Percentiles rank a stretch among this genome's conserved stretches.
Conservation (phyloP, 2,888 invertebrate genomes). For the Ischnura elegans region DNA sequence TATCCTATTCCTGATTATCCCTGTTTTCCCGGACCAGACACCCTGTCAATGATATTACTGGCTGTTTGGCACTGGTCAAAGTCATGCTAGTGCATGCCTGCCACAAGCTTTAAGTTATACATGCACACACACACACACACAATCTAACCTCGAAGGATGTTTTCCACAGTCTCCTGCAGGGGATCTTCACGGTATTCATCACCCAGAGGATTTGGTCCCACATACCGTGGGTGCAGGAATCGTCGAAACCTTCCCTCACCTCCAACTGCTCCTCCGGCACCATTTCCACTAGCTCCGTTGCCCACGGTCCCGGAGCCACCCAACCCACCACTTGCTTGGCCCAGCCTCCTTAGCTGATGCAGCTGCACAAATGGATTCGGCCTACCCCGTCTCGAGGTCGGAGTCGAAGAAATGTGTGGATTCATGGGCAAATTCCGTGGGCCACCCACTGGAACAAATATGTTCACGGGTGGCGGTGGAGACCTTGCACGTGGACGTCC, state of each 20-base stretch:
- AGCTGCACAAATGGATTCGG: slow-evolving; percentile 28
- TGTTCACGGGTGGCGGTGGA: slow-evolving; percentile 71
- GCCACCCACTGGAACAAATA: slow-evolving; percentile 68
- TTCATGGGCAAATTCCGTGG: not conserved
- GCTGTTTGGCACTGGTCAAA: no score
- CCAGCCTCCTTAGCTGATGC: slow-evolving; percentile 39
- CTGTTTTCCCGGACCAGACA: no score
- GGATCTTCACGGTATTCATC: slow-evolving; percentile 70
- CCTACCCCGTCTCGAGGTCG: slow-evolving; percentile 3
- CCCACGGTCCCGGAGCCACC: slow-evolving; percentile 6
- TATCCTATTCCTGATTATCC: no score
- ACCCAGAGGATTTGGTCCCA: slow-evolving; percentile 71
- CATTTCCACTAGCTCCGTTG: not conserved
- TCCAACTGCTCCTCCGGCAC: not conserved
- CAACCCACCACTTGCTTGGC: not conserved
- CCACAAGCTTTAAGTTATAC: no score
- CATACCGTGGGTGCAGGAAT: slow-evolving; percentile 71
- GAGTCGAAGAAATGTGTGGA: not conserved
- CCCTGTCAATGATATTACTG: no score
- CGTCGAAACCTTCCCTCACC: slow-evolving; percentile 63
- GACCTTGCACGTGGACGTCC: slow-evolving; percentile 70
- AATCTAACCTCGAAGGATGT: slow-evolving; percentile 62
- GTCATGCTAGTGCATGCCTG: no score
- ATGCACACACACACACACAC: no score
- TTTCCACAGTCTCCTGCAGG: slow-evolving; percentile 58